Evolutionary conservation across 2,113 vertebrate genomes (phyloP).

Genomic region (Antigone vipio): DNA sequence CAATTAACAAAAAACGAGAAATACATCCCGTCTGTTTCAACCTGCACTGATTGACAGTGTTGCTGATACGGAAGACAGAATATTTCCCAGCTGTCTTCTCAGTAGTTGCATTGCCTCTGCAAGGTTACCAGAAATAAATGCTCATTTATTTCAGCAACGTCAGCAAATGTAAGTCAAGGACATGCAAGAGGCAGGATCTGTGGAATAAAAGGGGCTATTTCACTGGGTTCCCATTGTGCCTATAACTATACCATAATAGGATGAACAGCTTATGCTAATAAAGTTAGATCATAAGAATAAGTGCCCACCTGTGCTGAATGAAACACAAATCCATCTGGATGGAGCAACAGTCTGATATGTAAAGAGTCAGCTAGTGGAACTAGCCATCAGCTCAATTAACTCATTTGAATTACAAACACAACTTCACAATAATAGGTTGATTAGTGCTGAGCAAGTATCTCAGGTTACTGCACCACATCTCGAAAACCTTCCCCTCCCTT

Average conservation of each 20-base stretch:
- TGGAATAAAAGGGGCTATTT: constrained; percentile 45
- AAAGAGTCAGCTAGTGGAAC: not conserved
- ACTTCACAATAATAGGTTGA: constrained; percentile 20
- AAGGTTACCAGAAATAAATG: constrained; percentile 53
- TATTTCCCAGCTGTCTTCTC: constrained; percentile 44
- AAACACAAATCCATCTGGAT: constrained; percentile 51
- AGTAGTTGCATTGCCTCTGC: constrained; percentile 17
- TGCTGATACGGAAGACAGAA: not conserved
- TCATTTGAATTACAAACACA: constrained; percentile 47
- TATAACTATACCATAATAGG: constrained; percentile 18
- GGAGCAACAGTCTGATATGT: not conserved
- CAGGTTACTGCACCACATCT: not conserved
- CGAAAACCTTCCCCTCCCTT: not conserved
- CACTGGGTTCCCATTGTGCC: constrained; percentile 32
- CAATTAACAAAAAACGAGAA: not conserved
- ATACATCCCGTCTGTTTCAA: not conserved
- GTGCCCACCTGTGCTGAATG: constrained; percentile 54
- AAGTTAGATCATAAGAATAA: constrained; percentile 54
- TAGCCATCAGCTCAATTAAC: constrained; percentile 31
- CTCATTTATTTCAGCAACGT: constrained; percentile 56
- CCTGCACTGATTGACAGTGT: not conserved
- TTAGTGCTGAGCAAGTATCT: constrained; percentile 39
- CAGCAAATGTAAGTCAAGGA: constrained; percentile 54
- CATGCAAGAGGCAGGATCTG: constrained; percentile 44
- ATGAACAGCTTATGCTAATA: constrained; percentile 61